Conservation (phyloP, 2,113 vertebrate species). For the Cairina moschata region DNA sequence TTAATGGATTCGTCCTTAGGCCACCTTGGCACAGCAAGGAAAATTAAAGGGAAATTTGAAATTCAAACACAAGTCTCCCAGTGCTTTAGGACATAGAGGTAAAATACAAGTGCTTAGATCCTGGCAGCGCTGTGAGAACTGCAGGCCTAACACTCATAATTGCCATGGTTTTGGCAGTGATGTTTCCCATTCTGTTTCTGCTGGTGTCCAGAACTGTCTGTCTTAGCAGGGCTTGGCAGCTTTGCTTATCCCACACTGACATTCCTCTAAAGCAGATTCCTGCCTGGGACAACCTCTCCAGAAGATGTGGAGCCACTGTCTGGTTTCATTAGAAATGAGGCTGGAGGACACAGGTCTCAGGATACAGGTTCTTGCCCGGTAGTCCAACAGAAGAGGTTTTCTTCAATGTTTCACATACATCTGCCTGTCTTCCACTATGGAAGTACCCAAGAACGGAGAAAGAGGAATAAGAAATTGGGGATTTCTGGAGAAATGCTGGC, state of each 20-base stretch:
- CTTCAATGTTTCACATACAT: background rate
- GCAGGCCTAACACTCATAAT: background rate
- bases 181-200: slow-evolving; percentile 6
- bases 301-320: background rate
- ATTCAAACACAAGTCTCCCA: background rate
- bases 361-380: background rate
- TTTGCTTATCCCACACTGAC: background rate
- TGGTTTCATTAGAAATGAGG: background rate
- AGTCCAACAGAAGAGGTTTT: background rate
- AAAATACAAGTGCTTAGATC: background rate
- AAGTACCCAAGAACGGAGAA: background rate
- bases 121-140: background rate
- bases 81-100: background rate
- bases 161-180: background rate
- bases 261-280: background rate
- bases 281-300: slow-evolving; percentile 13
- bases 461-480: background rate
- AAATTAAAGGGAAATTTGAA: slow-evolving; percentile 27
- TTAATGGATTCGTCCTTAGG: slow-evolving; percentile 56
- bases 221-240: background rate
- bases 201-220: background rate
- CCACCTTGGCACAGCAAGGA: slow-evolving; percentile 20
- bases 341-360: background rate
- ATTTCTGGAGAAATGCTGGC: background rate
- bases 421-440: background rate